Base-by-base conservation (phyloP, 2,888 invertebrate genomes). In the Cylloceria caligata region DNA sequence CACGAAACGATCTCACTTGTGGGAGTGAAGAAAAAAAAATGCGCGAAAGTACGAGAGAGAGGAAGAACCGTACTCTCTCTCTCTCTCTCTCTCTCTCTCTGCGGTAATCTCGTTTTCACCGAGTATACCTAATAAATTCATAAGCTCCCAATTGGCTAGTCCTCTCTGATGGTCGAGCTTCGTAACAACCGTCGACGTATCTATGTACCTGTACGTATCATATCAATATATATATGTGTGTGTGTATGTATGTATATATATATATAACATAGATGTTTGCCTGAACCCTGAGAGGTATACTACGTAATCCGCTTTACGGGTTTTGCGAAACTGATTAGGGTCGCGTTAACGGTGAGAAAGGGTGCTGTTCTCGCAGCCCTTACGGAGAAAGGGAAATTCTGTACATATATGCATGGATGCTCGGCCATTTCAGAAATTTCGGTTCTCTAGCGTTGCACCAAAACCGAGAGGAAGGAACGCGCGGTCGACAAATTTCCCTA, bases 281-380 rank as follows among this genome's bases (percentile, higher is more conserved):
- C 57, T 42, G 74, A 82, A 74, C 65, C 72, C 69, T 71, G 65
- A 75, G 82, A 79, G 82, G 57, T 75, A 79, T 79, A 75, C 74
- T 68, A 57, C 81, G 72, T 84, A 84, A 84, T 84, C 84, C 84
- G 82, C 82, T 84, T 84, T 81, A 84, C 84, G 73, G 81, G 84
- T 84, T 83, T 84, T 84, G 78, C 83, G 80, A 84, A 84, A 83
- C 80, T 85, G 78, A 85, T 85, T 85, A 85, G 84, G 82, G 82
- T 84, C 80, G 80, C 82, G 83, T 81, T 83, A 83, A 84, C 81
- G 78, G 82, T 77, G 78, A 79, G 75, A 83, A 81, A 80, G 82
- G 84, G 82, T 75, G 68, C 69, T 52, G 68, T 16, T 39, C 45
- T 60, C 30, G 67, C 19, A 34, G 19, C 60, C 60, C 45, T 71